Conservation (phyloP, 2,888 invertebrate species). For the Eutolmus rufibarbis region DNA sequence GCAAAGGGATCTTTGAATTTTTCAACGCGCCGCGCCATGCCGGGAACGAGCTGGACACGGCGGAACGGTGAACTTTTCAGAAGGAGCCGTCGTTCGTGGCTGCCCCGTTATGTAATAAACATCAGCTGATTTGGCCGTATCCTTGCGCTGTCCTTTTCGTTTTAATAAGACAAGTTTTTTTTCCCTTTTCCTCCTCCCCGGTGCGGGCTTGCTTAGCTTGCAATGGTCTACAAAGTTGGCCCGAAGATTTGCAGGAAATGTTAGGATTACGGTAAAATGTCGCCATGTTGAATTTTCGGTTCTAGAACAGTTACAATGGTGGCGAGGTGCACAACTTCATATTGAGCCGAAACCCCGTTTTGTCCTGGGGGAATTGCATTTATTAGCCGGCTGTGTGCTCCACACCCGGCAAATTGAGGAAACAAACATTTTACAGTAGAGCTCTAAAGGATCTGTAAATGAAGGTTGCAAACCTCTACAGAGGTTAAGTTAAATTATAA, state of each 20-base stretch:
- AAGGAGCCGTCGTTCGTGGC: background rate
- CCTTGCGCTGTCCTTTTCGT: background rate
- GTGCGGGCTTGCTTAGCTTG: background rate
- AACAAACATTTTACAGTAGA: background rate
- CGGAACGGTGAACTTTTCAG: background rate
- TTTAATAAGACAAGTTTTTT: background rate
- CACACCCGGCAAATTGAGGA: background rate
- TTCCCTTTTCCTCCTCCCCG: background rate
- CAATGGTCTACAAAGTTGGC: background rate
- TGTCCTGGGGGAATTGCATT: background rate
- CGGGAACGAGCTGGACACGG: background rate
- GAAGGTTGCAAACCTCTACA: background rate
- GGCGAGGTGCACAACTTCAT: background rate
- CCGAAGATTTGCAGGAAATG: background rate
- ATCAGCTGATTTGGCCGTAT: constrained; percentile 23
- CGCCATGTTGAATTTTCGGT: background rate
- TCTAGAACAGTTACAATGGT: background rate
- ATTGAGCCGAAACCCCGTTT: background rate
- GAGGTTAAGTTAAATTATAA: background rate
- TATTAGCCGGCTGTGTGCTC: background rate
- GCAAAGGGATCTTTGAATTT: constrained; percentile 18
- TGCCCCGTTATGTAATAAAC: background rate
- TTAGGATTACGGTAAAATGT: background rate
- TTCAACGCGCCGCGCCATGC: background rate
- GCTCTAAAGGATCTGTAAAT: background rate